phyloP scores from a whole-genome alignment of 2,888 invertebrate species.

The Keiferia lycopersicella region DNA sequence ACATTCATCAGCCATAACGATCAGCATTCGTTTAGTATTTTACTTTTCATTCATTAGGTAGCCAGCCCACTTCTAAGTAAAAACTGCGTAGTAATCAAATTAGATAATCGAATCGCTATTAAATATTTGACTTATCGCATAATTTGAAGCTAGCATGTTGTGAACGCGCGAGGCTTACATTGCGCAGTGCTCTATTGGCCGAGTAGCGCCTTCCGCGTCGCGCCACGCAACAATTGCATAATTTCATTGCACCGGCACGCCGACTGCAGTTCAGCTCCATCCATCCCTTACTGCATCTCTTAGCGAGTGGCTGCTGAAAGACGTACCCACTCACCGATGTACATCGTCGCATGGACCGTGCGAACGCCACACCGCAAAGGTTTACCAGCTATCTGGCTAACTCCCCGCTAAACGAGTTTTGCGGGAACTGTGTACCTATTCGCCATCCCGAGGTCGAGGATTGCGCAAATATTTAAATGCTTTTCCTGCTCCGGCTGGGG shows the following conservation, averaged over 20 bases:
- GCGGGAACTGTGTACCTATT: conserved; percentile 57
- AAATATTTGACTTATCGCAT: conserved; percentile 31
- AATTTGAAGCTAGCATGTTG: conserved; percentile 39
- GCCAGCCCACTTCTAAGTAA: not conserved
- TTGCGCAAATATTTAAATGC: conserved; percentile 71
- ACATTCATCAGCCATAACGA: not conserved
- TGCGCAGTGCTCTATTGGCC: conserved; percentile 71
- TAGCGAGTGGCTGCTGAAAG: conserved; percentile 15
- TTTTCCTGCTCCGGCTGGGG: conserved; percentile 59
- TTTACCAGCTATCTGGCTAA: conserved; percentile 36
- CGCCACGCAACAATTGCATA: conserved; percentile 69
- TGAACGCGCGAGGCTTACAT: conserved; percentile 51
- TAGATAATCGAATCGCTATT: conserved; percentile 25
- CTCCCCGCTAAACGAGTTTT: conserved; percentile 62
- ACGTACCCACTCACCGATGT: conserved; percentile 35
- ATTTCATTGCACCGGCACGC: conserved; percentile 44
- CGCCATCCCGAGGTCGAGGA: conserved; percentile 64
- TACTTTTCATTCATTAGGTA: not conserved
- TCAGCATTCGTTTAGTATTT: not conserved
- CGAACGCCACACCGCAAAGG: conserved; percentile 26
- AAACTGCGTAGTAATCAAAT: conserved; percentile 20
- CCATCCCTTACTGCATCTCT: conserved; percentile 41
- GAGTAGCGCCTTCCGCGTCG: conserved; percentile 74
- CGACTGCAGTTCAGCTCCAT: conserved; percentile 32
- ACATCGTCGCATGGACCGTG: conserved; percentile 33